Base-by-base conservation (phyloP, 2,888 invertebrate genomes). In the Aleiodes alternator region DNA sequence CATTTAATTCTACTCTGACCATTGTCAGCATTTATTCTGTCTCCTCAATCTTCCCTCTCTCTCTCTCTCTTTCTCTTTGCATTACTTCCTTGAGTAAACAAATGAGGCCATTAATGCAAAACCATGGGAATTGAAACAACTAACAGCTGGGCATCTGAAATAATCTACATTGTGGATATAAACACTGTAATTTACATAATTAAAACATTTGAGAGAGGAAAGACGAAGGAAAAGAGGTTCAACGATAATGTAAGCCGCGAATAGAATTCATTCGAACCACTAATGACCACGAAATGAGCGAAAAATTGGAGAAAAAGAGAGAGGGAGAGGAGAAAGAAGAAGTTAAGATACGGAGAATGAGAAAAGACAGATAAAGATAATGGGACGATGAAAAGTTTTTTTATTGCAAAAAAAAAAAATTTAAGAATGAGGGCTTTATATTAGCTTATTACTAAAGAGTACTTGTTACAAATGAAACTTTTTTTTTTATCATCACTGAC, bases 131-230 rank as follows among this genome's bases (percentile, higher is more conserved):
- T 64, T 23, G 43, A 3, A 43, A 43, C 43, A 43, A 43, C n/a
- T 38, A 64, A 43, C 64, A 64, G 14, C 64, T 64, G 64, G 43
- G n/a, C 59, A 57, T 31, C 64, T 64, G 43, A 43, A 43, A 43
- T 43, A 23, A 64, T 14, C 23, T 23, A 9, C 64, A 55, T 34
- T 69, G 9, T 64, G 16, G 48, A 77, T 76, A 78, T 77, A 79
- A 81, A 81, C 80, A 80, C 71, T 59, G 77, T 72, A 79, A 84
- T 83, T 82, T 82, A 78, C 84, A 83, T 83, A 83, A 84, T 82
- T 82, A 81, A 84, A 81, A 81, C 76, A 79, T 81, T 82, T 77
- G 70, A 66, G 69, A 57, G 66, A 59, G 29, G 51, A 50, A 53
- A 69, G 68, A 16, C 23, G 56, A 56, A 61, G 59, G 75, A 66